These are phyloP conservation scores for Chalcis sispes DNA, from an alignment of 2,888 invertebrate species.

Conservation along the genomic window DNA sequence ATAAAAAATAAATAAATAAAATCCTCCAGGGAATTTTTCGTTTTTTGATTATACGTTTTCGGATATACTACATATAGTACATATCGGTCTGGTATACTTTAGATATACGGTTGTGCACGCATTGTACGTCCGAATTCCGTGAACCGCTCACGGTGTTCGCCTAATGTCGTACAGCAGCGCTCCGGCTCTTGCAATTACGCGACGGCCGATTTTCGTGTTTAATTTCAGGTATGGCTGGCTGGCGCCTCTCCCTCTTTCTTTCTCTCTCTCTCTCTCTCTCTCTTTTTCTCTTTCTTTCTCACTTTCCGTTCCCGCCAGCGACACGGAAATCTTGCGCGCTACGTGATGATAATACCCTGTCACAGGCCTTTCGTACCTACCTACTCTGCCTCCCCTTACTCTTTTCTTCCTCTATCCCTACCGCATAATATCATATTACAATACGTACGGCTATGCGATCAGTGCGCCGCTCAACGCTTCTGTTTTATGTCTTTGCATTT, in stretches of 20 bases:
- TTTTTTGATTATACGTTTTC: conserved; percentile 7
- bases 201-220: too few relatives aligned
- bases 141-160: conserved; percentile 49
- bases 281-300: conserved; percentile 72
- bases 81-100: not conserved
- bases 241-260: too few relatives aligned
- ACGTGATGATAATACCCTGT: conserved; percentile 76
- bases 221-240: too few relatives aligned
- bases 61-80: not conserved
- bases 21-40: not conserved
- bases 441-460: conserved; percentile 55
- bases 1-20: not conserved
- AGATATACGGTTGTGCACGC: not conserved
- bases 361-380: conserved; percentile 68
- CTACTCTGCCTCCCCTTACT: not conserved
- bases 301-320: conserved; percentile 66
- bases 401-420: conserved; percentile 39
- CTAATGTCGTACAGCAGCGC: conserved; percentile 70
- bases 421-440: conserved; percentile 75
- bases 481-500: too few relatives aligned
- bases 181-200: conserved; percentile 68
- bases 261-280: too few relatives aligned
- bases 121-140: conserved; percentile 26
- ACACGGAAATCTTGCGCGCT: conserved; percentile 74
- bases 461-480: not conserved